phyloP scores from a whole-genome alignment of 2,797 vertebrate species.

The Danio aesculapii region DNA sequence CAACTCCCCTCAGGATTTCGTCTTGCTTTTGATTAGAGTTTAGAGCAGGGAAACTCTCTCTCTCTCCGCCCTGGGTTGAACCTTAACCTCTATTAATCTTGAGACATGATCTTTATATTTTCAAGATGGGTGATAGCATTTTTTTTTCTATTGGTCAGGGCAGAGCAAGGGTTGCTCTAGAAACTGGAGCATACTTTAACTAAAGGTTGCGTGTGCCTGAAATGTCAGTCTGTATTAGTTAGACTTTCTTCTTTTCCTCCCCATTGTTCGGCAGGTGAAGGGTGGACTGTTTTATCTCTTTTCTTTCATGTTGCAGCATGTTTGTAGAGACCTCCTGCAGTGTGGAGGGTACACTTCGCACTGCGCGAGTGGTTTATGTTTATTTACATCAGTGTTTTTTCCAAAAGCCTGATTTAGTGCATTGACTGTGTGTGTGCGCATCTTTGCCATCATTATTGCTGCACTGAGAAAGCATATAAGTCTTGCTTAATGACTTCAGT shows the following conservation, averaged over 20 bases:
- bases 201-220: conserved; percentile 44
- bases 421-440: conserved; percentile 6
- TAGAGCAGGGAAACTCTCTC: conserved; percentile 30
- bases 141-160: conserved; percentile 2
- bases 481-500: conserved; percentile 76
- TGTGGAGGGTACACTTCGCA: conserved; percentile 40
- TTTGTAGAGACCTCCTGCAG: conserved; percentile 39
- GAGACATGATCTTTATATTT: conserved; percentile 24
- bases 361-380: conserved; percentile 28
- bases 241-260: neutral
- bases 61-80: conserved; percentile 44
- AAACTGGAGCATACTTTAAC: conserved; percentile 1
- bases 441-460: conserved; percentile 56
- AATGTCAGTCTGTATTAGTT: conserved; percentile 46
- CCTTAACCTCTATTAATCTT: conserved; percentile 53
- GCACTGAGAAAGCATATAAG: conserved; percentile 70
- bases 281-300: conserved; percentile 36
- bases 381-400: conserved; percentile 45
- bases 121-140: conserved; percentile 9
- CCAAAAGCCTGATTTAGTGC: conserved; percentile 17
- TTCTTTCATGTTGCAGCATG: conserved; percentile 35
- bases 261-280: conserved; percentile 8
- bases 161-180: conserved; percentile 16
- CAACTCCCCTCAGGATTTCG: conserved; percentile 38
- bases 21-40: conserved; percentile 44